Conservation (phyloP, 1,140 invertebrate genomes). For the Piezodorus guildinii region DNA sequence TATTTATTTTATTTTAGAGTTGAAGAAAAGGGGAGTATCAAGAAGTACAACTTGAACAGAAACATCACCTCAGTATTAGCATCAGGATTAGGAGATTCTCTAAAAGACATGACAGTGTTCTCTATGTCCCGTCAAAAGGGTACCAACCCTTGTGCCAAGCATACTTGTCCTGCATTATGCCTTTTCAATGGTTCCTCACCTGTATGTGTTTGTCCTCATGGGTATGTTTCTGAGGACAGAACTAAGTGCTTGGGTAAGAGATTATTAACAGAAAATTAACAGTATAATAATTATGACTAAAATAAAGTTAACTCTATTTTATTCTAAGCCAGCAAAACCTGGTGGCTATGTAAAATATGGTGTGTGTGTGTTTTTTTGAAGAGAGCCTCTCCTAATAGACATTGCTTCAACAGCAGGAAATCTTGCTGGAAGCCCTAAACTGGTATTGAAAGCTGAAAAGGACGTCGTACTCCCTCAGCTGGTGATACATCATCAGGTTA, state of each 20-base stretch:
- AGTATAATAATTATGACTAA: too few species aligned
- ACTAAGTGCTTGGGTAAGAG: constrained; percentile 46
- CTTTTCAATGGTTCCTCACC: constrained; percentile 55
- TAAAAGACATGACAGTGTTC: constrained; percentile 54
- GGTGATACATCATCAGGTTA: too few species aligned
- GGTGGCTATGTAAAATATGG: too few species aligned
- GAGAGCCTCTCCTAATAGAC: too few species aligned
- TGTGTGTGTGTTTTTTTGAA: too few species aligned
- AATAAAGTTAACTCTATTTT: too few species aligned
- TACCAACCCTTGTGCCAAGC: constrained; percentile 61
- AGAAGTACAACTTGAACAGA: constrained; percentile 47
- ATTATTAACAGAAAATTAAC: neutral
- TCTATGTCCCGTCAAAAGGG: constrained; percentile 33
- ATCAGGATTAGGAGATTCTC: constrained; percentile 48
- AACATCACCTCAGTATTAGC: constrained; percentile 42
- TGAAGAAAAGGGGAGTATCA: constrained; percentile 50
- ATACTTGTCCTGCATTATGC: constrained; percentile 68
- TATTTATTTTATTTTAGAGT: constrained; percentile 36
- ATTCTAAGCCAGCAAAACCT: too few species aligned
- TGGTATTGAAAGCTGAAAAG: too few species aligned
- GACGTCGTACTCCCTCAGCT: too few species aligned
- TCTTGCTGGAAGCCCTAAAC: too few species aligned
- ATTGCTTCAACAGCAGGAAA: too few species aligned
- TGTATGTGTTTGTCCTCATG: constrained; percentile 63
- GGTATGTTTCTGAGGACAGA: constrained; percentile 48